Conservation (phyloP, 2,888 invertebrate species). For the Troides oblongomaculatus region DNA sequence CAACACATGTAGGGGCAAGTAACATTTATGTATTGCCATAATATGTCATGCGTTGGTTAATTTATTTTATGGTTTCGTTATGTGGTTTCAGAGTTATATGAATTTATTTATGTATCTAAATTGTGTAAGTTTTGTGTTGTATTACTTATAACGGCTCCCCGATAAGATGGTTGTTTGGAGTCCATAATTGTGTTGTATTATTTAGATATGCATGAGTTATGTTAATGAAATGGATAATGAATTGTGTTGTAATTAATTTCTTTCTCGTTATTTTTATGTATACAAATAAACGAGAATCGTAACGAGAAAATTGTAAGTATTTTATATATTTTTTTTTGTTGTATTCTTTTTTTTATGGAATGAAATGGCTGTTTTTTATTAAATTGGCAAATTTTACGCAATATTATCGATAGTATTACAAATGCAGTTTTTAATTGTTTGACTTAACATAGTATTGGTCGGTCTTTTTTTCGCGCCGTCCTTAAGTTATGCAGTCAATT, state of each 20-base stretch:
- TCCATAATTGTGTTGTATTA: constrained; percentile 13
- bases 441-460: too few species aligned
- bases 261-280: too few species aligned
- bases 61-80: background rate
- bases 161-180: background rate
- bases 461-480: too few species aligned
- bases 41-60: too few species aligned
- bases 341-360: background rate
- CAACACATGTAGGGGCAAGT: too few species aligned
- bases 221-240: constrained; percentile 1
- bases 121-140: constrained; percentile 7
- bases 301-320: too few species aligned
- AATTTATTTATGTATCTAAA: background rate
- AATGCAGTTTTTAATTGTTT: too few species aligned
- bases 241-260: constrained; percentile 4
- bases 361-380: constrained; percentile 15
- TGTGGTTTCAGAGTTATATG: constrained; percentile 1
- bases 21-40: too few species aligned
- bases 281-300: too few species aligned
- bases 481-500: too few species aligned
- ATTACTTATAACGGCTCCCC: constrained; percentile 4
- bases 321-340: background rate
- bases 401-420: too few species aligned
- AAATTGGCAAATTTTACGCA: too few species aligned
- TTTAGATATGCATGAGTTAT: background rate